Conservation (phyloP, 2,888 invertebrate genomes). For the Sinhomidia bicolor region DNA sequence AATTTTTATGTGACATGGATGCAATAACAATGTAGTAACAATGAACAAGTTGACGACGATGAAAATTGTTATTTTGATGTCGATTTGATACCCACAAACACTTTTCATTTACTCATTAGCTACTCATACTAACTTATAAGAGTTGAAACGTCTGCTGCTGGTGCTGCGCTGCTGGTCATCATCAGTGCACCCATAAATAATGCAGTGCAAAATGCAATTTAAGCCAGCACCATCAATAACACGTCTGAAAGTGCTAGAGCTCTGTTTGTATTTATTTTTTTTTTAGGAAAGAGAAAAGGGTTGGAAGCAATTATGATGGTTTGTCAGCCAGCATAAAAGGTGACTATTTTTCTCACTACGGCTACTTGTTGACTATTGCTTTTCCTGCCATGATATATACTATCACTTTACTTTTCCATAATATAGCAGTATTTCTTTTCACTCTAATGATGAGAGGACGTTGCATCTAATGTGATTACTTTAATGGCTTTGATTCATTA, state of each 20-base stretch:
- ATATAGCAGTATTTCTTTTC: slow-evolving; percentile 14
- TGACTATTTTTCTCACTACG: slow-evolving; percentile 16
- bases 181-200: slow-evolving; percentile 43
- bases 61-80: slow-evolving; percentile 56
- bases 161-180: neutral
- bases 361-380: slow-evolving; percentile 33
- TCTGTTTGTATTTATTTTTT: no score
- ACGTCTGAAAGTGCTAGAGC: neutral
- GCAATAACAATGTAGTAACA: slow-evolving; percentile 53
- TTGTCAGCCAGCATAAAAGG: slow-evolving; percentile 30
- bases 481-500: slow-evolving; percentile 73
- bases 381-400: neutral
- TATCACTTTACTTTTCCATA: neutral
- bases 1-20: slow-evolving; percentile 59
- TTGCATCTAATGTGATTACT: slow-evolving; percentile 70
- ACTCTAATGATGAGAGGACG: slow-evolving; percentile 65
- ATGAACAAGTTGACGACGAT: slow-evolving; percentile 29
- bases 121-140: no score
- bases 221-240: slow-evolving; percentile 10
- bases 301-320: slow-evolving; percentile 58
- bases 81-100: slow-evolving; percentile 41
- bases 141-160: slow-evolving; percentile 17
- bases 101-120: slow-evolving; percentile 55
- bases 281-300: slow-evolving; percentile 38
- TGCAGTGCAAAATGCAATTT: slow-evolving; percentile 44